Conservation (phyloP, 37 sponge, comb jelly and placozoan species). For the Oopsacas minuta region DNA sequence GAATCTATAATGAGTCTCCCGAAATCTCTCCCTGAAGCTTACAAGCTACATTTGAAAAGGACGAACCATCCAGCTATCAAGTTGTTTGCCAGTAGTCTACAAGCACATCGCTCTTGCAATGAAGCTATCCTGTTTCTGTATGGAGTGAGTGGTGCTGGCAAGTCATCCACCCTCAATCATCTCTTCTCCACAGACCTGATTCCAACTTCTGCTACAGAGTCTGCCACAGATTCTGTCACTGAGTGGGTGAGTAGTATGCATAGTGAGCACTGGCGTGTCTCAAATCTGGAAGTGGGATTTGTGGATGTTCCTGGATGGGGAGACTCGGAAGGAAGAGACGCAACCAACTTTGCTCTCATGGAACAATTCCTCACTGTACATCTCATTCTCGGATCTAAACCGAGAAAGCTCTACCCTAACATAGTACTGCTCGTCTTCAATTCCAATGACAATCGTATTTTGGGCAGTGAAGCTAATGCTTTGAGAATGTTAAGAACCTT, state of each 20-base stretch:
- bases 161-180: slow-evolving; percentile 6
- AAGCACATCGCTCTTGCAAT: slow-evolving; percentile 4
- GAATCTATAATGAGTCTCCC: background rate
- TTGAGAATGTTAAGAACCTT: background rate
- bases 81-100: background rate
- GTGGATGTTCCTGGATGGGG: slow-evolving; percentile 14
- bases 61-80: background rate
- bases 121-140: background rate
- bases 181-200: background rate
- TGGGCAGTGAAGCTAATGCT: background rate
- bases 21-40: background rate
- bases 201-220: background rate
- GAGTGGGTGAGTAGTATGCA: slow-evolving; percentile 3
- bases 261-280: background rate
- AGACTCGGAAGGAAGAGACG: background rate
- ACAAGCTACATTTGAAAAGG: background rate
- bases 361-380: background rate
- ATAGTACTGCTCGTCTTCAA: background rate
- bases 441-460: background rate
- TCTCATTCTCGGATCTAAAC: background rate
- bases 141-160: background rate
- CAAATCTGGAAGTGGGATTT: background rate
- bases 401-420: background rate
- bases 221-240: background rate
- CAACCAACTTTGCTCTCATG: background rate